Evolutionary conservation across 2,113 vertebrate species (phyloP).

Genomic region (Grammomys dolichurus): DNA sequence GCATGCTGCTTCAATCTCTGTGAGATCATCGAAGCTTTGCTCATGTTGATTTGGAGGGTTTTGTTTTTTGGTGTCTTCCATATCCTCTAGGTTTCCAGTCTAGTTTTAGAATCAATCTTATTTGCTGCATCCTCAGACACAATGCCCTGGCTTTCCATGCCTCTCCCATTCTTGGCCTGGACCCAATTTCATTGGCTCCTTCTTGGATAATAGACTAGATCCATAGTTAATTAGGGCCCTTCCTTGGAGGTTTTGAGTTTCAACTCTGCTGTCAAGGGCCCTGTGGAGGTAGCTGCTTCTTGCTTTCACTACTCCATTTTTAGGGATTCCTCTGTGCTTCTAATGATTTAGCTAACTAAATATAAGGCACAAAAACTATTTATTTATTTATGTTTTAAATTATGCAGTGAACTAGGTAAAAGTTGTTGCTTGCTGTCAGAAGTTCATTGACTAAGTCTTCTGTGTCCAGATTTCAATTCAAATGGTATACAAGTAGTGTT

Average conservation of each 20-base stretch:
- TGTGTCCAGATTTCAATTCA: neutral
- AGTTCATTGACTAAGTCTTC: neutral
- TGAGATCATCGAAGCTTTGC: neutral
- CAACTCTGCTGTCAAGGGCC: neutral
- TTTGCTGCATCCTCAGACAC: neutral
- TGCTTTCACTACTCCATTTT: neutral
- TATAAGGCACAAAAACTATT: neutral
- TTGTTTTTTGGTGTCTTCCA: neutral
- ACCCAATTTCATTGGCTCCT: neutral
- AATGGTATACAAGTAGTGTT: neutral
- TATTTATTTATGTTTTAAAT: neutral
- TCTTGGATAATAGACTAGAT: neutral
- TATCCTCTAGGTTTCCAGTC: neutral
- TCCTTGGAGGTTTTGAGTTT: neutral
- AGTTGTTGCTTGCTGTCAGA: neutral
- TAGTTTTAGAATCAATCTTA: neutral
- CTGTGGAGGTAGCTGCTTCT: neutral
- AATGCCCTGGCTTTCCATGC: too few relatives aligned
- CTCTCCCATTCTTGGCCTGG: neutral
- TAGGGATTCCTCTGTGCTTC: neutral
- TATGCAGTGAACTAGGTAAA: neutral
- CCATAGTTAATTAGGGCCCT: neutral
- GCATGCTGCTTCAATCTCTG: neutral
- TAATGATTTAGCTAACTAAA: neutral
- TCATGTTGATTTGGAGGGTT: neutral